These are phyloP conservation scores for Eugnorisma glareosa DNA, from an alignment of 2,888 invertebrate species.

Conservation along the genomic window DNA sequence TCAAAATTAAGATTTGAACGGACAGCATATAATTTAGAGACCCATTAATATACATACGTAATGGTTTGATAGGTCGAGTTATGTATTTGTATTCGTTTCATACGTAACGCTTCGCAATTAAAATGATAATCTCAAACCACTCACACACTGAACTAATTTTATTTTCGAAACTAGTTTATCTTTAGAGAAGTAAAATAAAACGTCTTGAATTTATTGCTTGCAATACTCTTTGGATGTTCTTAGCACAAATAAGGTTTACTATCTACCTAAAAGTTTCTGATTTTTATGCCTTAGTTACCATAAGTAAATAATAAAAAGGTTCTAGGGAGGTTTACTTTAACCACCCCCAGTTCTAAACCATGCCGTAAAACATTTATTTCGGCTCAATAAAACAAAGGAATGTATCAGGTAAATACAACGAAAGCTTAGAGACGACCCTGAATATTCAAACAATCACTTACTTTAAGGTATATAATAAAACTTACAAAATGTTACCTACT, in stretches of 20 bases:
- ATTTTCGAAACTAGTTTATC: conserved; percentile 37
- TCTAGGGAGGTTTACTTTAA: conserved; percentile 6
- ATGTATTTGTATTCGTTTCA: conserved; percentile 32
- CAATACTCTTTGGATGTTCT: conserved; percentile 1
- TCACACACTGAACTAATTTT: conserved; percentile 48
- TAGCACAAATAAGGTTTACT: background rate
- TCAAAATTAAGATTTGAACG: conserved; percentile 38
- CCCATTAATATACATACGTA: conserved; percentile 46
- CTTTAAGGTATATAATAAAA: conserved; percentile 52
- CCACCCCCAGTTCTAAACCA: background rate
- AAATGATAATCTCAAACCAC: conserved; percentile 48
- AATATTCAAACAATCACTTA: conserved; percentile 64
- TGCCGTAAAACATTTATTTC: conserved; percentile 18
- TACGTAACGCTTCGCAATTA: conserved; percentile 43
- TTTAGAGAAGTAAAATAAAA: conserved; percentile 13
- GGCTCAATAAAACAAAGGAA: conserved; percentile 39
- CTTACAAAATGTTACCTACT: conserved; percentile 49
- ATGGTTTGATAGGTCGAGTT: conserved; percentile 45
- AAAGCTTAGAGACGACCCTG: conserved; percentile 44
- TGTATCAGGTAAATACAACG: conserved; percentile 42
- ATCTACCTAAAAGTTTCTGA: background rate
- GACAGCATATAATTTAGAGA: conserved; percentile 49
- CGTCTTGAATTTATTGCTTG: background rate
- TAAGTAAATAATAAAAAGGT: conserved; percentile 6
- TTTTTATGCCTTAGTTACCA: background rate